Base-by-base conservation (phyloP, 2,888 invertebrate genomes). In the Trachelus stipa region DNA sequence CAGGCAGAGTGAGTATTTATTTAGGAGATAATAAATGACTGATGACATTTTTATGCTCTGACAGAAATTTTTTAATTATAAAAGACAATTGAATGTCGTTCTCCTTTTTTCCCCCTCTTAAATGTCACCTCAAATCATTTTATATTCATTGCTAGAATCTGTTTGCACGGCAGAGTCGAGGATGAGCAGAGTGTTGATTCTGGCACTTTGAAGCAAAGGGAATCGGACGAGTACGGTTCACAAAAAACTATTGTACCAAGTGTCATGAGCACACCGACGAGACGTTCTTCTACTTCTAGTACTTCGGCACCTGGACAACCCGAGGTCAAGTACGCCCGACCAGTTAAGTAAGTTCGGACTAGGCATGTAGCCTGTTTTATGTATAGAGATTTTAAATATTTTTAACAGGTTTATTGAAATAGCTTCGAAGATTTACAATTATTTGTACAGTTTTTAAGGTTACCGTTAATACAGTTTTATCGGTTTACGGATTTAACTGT, bases 291-390 rank as follows among this genome's bases (percentile, higher is more conserved):
- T 30, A 79, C 86, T 30, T 86, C 88, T 33, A 86, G 85, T 68
- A 82, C 86, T 33, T 82, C 88, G 76, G 82, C 86, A 76, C 82
- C 85, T 69, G 86, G 85, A 77, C 88, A 88, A 79, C 88, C 90
- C 30, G 90, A 91, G 86, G 86, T 91, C 79, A 91, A 90, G 85
- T 91, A 88, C 84, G 91, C 91, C 76, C 88, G 88, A 80, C 90
- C 90, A 81, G 89, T 91, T 78, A 90, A 90, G 90, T 91, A 84
- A 88, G 88, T 88, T 84, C 80, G 77, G 78, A 79, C 78, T 79
- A 76, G 81, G 80, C 82, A 81, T 83, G 83, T 81, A 78, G 83
- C 81, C 83, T 80, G 79, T 68, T 71, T 34, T 12, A 31, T 71
- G 71, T 71, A 71, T 56, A 15, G 23, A 56, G 56, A 56, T 56